Base-by-base conservation (phyloP, 2,888 invertebrate genomes). In the Papilio elwesi region DNA sequence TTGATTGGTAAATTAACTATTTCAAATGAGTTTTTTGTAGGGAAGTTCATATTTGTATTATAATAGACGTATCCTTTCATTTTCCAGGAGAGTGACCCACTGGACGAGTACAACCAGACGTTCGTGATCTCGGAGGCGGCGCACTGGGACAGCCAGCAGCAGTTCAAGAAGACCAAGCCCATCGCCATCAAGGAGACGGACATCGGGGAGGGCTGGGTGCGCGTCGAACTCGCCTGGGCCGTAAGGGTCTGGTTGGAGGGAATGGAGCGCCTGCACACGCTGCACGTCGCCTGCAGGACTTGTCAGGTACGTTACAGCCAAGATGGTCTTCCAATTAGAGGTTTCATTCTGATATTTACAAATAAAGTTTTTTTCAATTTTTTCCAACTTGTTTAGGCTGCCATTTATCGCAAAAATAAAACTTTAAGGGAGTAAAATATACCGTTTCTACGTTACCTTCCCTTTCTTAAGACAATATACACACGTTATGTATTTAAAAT, bases 141-240 rank as follows among this genome's bases (percentile, higher is more conserved):
- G 10, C 96, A 96, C 82, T 96, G 96, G 97, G 95, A 95, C 87
- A 94, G 94, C 78, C 91, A 92, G 78, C 95, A 95, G 82, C 96
- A 96, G 88, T 95, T 96, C 82, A 96, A 96, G 82, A 96, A 97
- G 89, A 96, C 96, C n/a, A 96, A 96, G 78, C 96, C 97, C 0
- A 96, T 97, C 75, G 97, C 97, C 36, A 97, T 97, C 78, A 95
- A 96, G 83, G 96, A 97, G 86, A 96, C 97, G n/a, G 95, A 96
- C 79, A 94, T 95, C 51, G 94, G 95, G 83, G 97, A 96, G 83
- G 97, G 97, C 26, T 97, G 97, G 97, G 95, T 97, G 77, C 95
- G 96, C 79, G 95, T 97, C 69, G 97, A 97, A 81, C 95, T 97
- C 10, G 96, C 96, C 6, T 96, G 96, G 94, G 95, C 96, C 0